Evolutionary conservation across 2,888 invertebrate species (phyloP), one percentile per base, ranked within the genome.

Genomic region (Tiphia femorata): DNA sequence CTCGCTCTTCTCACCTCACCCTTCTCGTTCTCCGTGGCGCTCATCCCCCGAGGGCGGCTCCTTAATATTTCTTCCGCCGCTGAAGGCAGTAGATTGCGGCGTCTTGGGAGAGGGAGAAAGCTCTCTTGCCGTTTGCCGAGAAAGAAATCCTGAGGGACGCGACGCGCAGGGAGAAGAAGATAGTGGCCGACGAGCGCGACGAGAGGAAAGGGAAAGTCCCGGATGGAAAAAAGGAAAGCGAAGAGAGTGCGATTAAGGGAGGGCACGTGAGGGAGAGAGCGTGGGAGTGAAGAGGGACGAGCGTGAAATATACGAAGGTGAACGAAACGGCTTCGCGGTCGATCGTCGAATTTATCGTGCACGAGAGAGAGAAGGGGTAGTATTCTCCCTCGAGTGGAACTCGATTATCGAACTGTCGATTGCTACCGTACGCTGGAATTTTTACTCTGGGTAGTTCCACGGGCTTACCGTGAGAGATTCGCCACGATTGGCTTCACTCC

Each of bases 101-200:
- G 14, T 50, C 54, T 35, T 54, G 20, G 7, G 50, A 54, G 48
- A 50, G 30, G n/a, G n/a, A n/a, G n/a, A n/a, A n/a, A n/a, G n/a
- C n/a, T n/a, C n/a, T 20, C 46, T 2, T 4, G 6, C 10, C 10
- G 14, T 14, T 47, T 33, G 30, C 21, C 35, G 29, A 29, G 27
- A n/a, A n/a, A n/a, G n/a, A n/a, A n/a, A n/a, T n/a, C n/a, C n/a
- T n/a, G n/a, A n/a, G n/a, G n/a, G n/a, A n/a, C n/a, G n/a, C n/a
- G n/a, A n/a, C n/a, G n/a, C n/a, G n/a, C n/a, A n/a, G n/a, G n/a
- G n/a, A n/a, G n/a, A n/a, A n/a, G n/a, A n/a, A n/a, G n/a, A n/a
- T n/a, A n/a, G n/a, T n/a, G 30, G 44, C 27, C 21, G 40, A 30
- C 16, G 41, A 43, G 37, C 21, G 12, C 23, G n/a, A 14, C 12